Conservation (phyloP, 2,888 invertebrate species). For the Yponomeuta evonymella region DNA sequence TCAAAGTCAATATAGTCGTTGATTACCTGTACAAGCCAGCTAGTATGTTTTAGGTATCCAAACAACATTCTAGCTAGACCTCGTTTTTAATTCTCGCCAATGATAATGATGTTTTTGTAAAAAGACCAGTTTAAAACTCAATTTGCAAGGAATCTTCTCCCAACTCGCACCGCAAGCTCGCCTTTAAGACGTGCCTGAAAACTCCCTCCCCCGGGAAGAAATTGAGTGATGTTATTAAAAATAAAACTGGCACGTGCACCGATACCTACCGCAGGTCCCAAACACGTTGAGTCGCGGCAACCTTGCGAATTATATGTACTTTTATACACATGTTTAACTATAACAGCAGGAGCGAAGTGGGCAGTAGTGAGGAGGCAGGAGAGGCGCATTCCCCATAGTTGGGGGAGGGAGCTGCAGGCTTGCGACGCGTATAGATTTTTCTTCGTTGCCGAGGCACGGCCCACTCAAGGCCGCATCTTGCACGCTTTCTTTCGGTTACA, state of each 20-base stretch:
- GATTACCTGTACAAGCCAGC: neutral
- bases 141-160: too few species aligned
- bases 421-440: conserved; percentile 58
- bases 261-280: conserved; percentile 4
- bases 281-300: conserved; percentile 12
- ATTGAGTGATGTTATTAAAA: neutral
- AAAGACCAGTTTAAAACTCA: too few species aligned
- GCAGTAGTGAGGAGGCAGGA: neutral
- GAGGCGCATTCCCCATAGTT: conserved; percentile 25
- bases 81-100: neutral
- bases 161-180: neutral
- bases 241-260: neutral
- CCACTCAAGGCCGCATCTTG: conserved; percentile 35
- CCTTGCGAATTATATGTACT: neutral
- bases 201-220: neutral
- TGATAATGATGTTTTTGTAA: too few species aligned
- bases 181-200: neutral
- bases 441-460: conserved; percentile 44
- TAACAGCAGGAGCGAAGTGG: neutral
- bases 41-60: neutral
- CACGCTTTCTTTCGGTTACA: conserved; percentile 32
- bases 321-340: neutral
- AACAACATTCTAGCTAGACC: neutral
- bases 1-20: neutral
- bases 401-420: conserved; percentile 16